Evolutionary conservation across 2,888 invertebrate species (phyloP).

Genomic region (Parochlus steinenii): DNA sequence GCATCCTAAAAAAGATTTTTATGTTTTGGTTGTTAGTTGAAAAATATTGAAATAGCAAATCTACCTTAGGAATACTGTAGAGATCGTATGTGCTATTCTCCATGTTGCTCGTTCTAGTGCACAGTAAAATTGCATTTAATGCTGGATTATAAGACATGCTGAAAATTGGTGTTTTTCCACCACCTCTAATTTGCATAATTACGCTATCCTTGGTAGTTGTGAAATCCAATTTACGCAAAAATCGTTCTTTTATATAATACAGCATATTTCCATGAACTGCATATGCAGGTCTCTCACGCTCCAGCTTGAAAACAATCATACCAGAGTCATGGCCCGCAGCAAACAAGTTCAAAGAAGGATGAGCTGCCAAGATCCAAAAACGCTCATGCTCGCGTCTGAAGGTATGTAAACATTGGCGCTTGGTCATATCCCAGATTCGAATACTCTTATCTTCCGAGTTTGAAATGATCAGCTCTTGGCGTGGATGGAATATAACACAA

Average conservation of each 20-base stretch:
- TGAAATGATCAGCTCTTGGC: conserved; percentile 89
- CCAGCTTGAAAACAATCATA: conserved; percentile 47
- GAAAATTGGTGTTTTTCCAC: conserved; percentile 52
- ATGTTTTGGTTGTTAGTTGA: too few species aligned
- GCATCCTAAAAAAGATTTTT: too few species aligned
- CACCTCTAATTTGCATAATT: conserved; percentile 81
- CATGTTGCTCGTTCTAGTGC: conserved; percentile 58
- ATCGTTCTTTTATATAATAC: conserved; percentile 91
- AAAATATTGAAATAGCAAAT: too few species aligned
- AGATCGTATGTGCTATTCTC: conserved; percentile 92
- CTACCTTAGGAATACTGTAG: conserved; percentile 77
- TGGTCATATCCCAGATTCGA: conserved; percentile 97
- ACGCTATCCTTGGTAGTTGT: conserved; percentile 82
- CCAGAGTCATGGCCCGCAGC: conserved; percentile 99
- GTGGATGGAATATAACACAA: conserved; percentile 90
- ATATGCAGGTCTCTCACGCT: conserved; percentile 91
- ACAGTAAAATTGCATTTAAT: conserved; percentile 83
- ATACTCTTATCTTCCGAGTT: conserved; percentile 98
- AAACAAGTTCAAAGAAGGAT: conserved; percentile 89
- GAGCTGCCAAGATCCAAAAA: conserved; percentile 93
- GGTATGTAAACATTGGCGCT: conserved; percentile 78
- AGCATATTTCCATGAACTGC: conserved; percentile 84
- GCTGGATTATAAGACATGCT: conserved; percentile 96
- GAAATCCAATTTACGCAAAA: conserved; percentile 81
- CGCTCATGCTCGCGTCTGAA: conserved; percentile 91